Conservation (phyloP, 1,140 invertebrate genomes). For the Dermatophagoides farinae region DNA sequence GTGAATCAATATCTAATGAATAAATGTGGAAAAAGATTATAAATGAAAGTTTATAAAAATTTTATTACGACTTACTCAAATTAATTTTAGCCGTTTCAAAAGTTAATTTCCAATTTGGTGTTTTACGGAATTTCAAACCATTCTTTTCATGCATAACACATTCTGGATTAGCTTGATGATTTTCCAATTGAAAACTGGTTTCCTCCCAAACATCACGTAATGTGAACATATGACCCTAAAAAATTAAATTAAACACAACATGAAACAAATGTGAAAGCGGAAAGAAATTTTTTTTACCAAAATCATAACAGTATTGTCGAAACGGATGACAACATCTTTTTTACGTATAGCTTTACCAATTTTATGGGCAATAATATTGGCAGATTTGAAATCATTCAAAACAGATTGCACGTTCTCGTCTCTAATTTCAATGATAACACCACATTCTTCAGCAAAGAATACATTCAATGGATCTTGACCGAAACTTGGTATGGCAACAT, state of each 20-base stretch:
- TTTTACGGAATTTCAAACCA: conserved; percentile 18
- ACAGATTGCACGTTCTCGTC: conserved; percentile 35
- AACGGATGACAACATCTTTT: neutral
- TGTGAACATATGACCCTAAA: conserved; percentile 40
- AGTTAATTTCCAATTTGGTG: conserved; percentile 33
- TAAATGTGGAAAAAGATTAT: neutral
- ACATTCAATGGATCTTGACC: conserved; percentile 22
- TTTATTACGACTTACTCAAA: neutral
- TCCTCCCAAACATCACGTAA: conserved; percentile 77
- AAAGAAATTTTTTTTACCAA: neutral
- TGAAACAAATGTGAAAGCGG: neutral
- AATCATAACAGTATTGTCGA: neutral
- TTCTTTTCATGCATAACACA: conserved; percentile 50
- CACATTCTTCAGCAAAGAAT: conserved; percentile 75
- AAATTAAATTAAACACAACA: conserved; percentile 25
- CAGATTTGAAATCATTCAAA: conserved; percentile 34
- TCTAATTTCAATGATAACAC: conserved; percentile 66
- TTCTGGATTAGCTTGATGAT: conserved; percentile 47
- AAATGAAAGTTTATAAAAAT: neutral
- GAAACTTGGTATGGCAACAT: conserved; percentile 33
- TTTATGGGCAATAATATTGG: conserved; percentile 39
- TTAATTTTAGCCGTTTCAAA: conserved; percentile 39
- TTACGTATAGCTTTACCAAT: conserved; percentile 37
- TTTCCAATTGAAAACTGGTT: conserved; percentile 74
- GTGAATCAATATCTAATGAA: conserved; percentile 7